Conservation (phyloP, 1,140 invertebrate genomes). For the Melanaphis sacchari region DNA sequence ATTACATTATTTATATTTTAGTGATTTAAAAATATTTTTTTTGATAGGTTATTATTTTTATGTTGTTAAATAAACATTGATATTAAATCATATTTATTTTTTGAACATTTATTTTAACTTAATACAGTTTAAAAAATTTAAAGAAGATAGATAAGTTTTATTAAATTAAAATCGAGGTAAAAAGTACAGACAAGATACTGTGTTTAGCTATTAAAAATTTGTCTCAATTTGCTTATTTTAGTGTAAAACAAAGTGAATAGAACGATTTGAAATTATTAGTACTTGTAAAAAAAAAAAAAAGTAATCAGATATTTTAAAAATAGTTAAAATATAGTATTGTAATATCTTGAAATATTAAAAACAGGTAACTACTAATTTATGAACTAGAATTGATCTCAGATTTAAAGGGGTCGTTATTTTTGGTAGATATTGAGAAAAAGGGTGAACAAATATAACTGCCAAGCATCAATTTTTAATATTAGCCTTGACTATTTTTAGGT, state of each 20-base stretch:
- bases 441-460: not conserved
- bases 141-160: not conserved
- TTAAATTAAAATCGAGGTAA: not conserved
- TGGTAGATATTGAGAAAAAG: not conserved
- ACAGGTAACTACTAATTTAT: not conserved
- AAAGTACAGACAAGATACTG: not conserved
- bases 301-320: not conserved
- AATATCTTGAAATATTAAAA: not conserved
- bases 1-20: not conserved
- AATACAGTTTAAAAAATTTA: not conserved
- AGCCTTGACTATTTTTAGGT: constrained; percentile 7
- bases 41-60: not conserved
- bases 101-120: not conserved
- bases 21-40: not conserved
- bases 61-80: not conserved
- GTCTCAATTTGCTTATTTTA: not conserved
- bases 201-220: not conserved
- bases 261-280: not conserved
- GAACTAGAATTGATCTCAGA: not conserved
- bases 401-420: not conserved
- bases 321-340: not conserved
- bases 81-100: not conserved
- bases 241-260: not conserved
- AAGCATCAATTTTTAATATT: not conserved
- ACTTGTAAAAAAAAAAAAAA: not conserved